A percentile compares a stretch with the other conserved stretches of the same genome.
phyloP scores from a whole-genome alignment of 2,888 invertebrate species.

The Acleris sparsana region DNA sequence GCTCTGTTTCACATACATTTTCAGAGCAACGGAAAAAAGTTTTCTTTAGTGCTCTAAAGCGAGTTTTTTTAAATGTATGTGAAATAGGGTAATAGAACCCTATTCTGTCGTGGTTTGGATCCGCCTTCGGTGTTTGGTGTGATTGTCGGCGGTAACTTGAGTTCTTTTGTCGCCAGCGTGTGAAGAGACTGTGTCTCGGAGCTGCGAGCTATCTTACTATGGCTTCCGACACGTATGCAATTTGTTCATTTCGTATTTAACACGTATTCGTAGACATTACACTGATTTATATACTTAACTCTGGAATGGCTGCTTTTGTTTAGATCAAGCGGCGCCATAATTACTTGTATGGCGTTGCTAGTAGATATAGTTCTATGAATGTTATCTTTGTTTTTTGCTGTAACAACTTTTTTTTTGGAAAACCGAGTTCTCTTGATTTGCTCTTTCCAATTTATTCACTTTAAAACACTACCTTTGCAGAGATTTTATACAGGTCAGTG shows the following conservation, averaged over 20 bases:
- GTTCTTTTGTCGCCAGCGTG: conserved; percentile 78
- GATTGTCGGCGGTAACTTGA: conserved; percentile 20
- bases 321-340: neutral
- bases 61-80: neutral
- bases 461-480: neutral
- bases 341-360: too few species aligned
- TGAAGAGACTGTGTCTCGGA: conserved; percentile 69
- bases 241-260: conserved; percentile 72
- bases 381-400: too few species aligned
- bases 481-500: neutral
- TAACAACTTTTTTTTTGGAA: too few species aligned
- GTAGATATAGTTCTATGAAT: too few species aligned
- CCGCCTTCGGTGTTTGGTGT: conserved; percentile 4
- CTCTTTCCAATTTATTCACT: neutral
- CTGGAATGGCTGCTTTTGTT: neutral
- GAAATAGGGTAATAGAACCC: neutral
- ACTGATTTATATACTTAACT: neutral
- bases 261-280: conserved; percentile 40
- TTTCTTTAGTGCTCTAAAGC: too few species aligned
- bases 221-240: conserved; percentile 76
- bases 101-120: neutral
- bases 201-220: conserved; percentile 72
- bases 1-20: neutral
- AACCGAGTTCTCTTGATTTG: neutral
- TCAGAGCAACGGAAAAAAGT: too few species aligned